Evolutionary conservation across 92 coral and sea anemone species (phyloP), one percentile per base, ranked within the genome.

Genomic region (Scolanthus callimorphus): DNA sequence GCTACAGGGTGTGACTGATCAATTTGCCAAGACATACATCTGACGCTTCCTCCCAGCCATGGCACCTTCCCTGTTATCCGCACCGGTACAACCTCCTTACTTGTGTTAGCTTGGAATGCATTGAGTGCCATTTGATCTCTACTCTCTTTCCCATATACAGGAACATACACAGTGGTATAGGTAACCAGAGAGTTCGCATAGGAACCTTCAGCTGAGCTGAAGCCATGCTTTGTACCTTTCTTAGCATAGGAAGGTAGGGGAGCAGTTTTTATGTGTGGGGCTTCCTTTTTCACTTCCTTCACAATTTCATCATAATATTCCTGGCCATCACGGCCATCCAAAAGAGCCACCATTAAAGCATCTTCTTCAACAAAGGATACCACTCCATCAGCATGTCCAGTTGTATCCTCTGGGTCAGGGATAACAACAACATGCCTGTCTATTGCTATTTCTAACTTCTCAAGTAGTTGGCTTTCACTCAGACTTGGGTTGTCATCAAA

Each of bases 21-120:
- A 67, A 71, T 65, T 46, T 79, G 85, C 85, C 85, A 79, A n/a
- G 81, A 47, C 64, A 79, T 50, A 31, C 85, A 79, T n/a, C 85
- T 50, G 25, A 72, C 27, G 44, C 74, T 71, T 17, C 85, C 80
- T 0, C 85, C 85, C 22, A 79, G 63, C 17, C 30, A 20, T 26
- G 62, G 73, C 29, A 79, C 62, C 23, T 71, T 79, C 13, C 65
- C 38, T 2, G 53, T 39, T 3, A 63, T 51, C 28, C 46, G 10
- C 23, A 79, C 39, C 11, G 85, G 85, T 31, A 79, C 46, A 2
- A 79, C 85, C 2, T 63, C 85, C 29, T 79, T 79, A 20, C 56
- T 15, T 31, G 85, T 79, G 44, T 41, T 31, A 26, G 61, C 45
- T 30, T 57, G 62, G 38, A 55, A 63, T 12, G 71, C 54, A 8